Percentiles rank a stretch among this genome's conserved stretches.
phyloP scores from a whole-genome alignment of 2,888 invertebrate genomes.

The Drosophila demipolita region DNA sequence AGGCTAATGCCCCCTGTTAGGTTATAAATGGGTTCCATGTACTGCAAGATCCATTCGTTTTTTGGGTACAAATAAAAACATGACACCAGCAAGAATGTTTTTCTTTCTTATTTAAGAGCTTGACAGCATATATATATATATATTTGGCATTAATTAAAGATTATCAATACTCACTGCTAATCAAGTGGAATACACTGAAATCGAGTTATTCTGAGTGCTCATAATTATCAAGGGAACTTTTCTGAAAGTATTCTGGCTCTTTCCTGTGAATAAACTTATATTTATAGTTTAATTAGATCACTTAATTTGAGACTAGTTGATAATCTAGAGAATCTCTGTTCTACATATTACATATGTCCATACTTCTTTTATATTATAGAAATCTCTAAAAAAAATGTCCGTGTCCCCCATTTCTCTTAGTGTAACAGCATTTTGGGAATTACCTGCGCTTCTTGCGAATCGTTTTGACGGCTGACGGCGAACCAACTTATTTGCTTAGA shows the following conservation, averaged over 20 bases:
- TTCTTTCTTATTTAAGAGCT: neutral
- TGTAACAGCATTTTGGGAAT: conserved; percentile 67
- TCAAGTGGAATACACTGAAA: conserved; percentile 10
- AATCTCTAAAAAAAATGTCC: neutral
- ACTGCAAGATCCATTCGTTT: neutral
- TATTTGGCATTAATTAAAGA: conserved; percentile 10
- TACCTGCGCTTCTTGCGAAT: conserved; percentile 77
- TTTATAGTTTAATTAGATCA: neutral
- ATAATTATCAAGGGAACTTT: neutral
- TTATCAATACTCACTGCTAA: conserved; percentile 19
- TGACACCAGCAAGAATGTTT: conserved; percentile 4
- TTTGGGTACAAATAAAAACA: neutral
- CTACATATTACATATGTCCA: neutral
- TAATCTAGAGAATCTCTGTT: neutral
- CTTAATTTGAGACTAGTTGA: neutral
- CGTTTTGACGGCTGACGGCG: conserved; percentile 51
- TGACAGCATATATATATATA: conserved; percentile 2
- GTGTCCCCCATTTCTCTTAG: conserved; percentile 32
- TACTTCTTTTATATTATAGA: neutral
- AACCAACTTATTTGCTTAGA: conserved; percentile 45
- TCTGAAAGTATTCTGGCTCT: too few relatives aligned
- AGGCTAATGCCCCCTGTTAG: neutral
- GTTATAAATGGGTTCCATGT: neutral
- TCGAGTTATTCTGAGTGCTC: neutral
- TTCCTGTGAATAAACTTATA: neutral